Conservation (phyloP, 2,888 invertebrate genomes). For the Dryobota labecula region DNA sequence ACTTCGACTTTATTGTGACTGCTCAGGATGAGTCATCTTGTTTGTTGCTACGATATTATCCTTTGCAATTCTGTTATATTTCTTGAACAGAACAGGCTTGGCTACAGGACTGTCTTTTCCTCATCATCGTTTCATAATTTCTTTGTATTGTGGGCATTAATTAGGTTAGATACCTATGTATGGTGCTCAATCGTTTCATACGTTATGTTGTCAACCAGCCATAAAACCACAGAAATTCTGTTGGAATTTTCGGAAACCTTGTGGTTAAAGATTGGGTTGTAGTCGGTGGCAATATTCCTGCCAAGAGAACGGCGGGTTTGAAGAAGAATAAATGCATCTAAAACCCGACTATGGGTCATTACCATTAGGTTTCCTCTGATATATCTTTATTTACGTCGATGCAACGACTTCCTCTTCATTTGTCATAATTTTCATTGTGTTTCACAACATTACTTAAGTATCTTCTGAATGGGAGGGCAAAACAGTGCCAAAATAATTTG, state of each 20-base stretch:
- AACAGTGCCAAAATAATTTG: slow-evolving; percentile 11
- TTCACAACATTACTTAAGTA: slow-evolving; percentile 19
- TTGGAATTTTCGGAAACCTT: slow-evolving; percentile 11
- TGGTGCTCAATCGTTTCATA: neutral
- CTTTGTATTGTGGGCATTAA: neutral
- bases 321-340: neutral
- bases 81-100: neutral
- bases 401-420: neutral
- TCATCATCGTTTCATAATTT: neutral
- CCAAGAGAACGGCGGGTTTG: neutral
- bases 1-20: slow-evolving; percentile 38
- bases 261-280: neutral
- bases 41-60: slow-evolving; percentile 17
- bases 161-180: neutral
- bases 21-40: slow-evolving; percentile 39
- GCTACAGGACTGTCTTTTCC: neutral
- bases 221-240: slow-evolving; percentile 6
- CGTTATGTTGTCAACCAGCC: neutral
- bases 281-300: neutral
- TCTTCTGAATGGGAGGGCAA: neutral
- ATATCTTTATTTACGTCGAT: slow-evolving; percentile 8
- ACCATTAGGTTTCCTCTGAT: neutral
- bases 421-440: slow-evolving; percentile 33
- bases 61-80: slow-evolving; percentile 2
- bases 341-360: neutral